Conservation (phyloP, 2,797 vertebrate species). For the Clangula hyemalis region DNA sequence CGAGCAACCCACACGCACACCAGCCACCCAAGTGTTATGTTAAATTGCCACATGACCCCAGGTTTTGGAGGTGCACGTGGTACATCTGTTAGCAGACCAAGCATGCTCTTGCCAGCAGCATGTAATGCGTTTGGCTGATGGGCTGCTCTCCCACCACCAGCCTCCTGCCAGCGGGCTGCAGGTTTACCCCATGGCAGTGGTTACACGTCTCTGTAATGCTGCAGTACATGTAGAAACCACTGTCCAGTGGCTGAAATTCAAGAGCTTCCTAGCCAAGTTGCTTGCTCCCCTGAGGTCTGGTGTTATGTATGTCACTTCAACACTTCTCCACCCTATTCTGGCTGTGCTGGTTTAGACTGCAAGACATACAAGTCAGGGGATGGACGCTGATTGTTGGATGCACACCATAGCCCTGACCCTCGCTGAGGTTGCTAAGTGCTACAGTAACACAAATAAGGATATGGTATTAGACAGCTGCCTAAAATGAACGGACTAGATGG, state of each 20-base stretch:
- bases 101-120: neutral
- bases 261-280: neutral
- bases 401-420: fast-evolving
- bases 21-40: neutral
- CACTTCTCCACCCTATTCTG: neutral
- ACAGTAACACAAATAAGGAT: neutral
- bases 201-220: neutral
- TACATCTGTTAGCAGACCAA: neutral
- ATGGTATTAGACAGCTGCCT: neutral
- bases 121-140: fast-evolving
- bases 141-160: neutral
- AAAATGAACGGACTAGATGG: neutral
- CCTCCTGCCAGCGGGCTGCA: neutral
- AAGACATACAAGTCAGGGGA: neutral
- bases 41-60: neutral
- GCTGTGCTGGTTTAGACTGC: neutral
- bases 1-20: neutral
- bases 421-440: neutral
- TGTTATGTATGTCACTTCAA: neutral
- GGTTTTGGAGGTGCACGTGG: neutral
- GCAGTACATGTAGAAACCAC: neutral
- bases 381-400: neutral
- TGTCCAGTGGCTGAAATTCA: neutral
- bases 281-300: neutral
- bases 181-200: neutral